A percentile compares a stretch with the other conserved stretches of the same genome.
Evolutionary conservation across 2,113 vertebrate genomes (phyloP).

Genomic region (Amphiprion percula): DNA sequence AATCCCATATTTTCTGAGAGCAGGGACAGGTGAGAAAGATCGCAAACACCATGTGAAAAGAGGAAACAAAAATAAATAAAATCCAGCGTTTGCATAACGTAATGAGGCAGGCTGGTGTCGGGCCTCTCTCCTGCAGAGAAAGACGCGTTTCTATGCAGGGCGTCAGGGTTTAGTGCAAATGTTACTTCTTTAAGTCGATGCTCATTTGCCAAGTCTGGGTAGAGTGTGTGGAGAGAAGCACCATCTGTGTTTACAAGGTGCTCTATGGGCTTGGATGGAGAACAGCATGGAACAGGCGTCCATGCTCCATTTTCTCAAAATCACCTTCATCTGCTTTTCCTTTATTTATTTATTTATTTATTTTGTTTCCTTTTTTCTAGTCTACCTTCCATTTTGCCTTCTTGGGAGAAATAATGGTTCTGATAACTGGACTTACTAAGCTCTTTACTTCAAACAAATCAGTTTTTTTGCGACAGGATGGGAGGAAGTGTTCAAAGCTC

Average conservation of each 20-base stretch:
- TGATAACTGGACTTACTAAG: conserved; percentile 22
- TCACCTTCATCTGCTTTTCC: neutral
- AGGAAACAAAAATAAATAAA: conserved; percentile 35
- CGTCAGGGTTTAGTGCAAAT: conserved; percentile 79
- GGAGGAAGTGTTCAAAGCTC: conserved; percentile 43
- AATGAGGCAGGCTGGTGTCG: conserved; percentile 79
- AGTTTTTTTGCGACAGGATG: conserved; percentile 34
- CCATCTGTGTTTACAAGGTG: conserved; percentile 62
- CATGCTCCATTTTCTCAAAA: conserved; percentile 45
- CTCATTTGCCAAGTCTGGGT: conserved; percentile 57
- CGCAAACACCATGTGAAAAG: conserved; percentile 19
- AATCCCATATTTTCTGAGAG: conserved; percentile 4
- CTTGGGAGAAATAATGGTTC: conserved; percentile 21
- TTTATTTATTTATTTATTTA: neutral
- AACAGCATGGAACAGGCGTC: conserved; percentile 34
- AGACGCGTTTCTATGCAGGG: conserved; percentile 63
- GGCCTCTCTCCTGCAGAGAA: conserved; percentile 46
- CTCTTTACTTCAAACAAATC: conserved; percentile 9
- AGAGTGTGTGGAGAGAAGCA: conserved; percentile 57
- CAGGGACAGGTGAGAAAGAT: conserved; percentile 4
- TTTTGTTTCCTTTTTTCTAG: neutral
- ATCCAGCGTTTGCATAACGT: conserved; percentile 82
- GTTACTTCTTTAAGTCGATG: conserved; percentile 55
- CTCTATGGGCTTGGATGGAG: conserved; percentile 42
- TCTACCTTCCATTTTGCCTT: neutral